These are phyloP conservation scores for Gryllus longicercus DNA, from an alignment of 2,888 invertebrate species.

Conservation along the genomic window DNA sequence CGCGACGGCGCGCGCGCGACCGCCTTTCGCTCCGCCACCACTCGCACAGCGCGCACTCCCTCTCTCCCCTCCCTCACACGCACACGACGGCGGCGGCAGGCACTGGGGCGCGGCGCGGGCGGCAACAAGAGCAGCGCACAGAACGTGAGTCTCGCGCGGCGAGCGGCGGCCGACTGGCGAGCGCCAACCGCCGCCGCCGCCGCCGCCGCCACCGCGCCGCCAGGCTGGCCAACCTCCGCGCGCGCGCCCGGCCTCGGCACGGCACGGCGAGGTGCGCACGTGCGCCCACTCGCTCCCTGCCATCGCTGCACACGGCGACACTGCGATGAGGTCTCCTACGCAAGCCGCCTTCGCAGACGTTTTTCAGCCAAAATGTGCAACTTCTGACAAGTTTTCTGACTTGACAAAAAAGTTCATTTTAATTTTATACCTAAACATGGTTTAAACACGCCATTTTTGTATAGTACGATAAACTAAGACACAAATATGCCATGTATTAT, in stretches of 20 bases:
- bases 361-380: too few relatives aligned
- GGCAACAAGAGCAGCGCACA: neutral
- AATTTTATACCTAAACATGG: too few relatives aligned
- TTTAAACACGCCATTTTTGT: too few relatives aligned
- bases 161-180: neutral
- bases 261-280: neutral
- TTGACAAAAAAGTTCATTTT: too few relatives aligned
- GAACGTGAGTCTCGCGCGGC: neutral
- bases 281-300: neutral
- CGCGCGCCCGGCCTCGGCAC: neutral
- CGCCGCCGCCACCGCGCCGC: neutral
- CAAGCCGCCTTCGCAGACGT: too few relatives aligned
- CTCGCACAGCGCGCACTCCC: neutral
- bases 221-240: constrained; percentile 4
- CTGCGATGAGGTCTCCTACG: too few relatives aligned
- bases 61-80: neutral
- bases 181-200: neutral
- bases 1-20: neutral
- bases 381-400: too few relatives aligned
- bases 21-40: neutral
- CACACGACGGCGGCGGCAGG: neutral
- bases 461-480: too few relatives aligned
- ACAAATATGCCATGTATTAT: too few relatives aligned
- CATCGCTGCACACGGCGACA: too few relatives aligned
- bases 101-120: neutral